These are phyloP conservation scores for Odontocolon sp. DNA, from an alignment of 2,888 invertebrate species.

Conservation along the genomic window DNA sequence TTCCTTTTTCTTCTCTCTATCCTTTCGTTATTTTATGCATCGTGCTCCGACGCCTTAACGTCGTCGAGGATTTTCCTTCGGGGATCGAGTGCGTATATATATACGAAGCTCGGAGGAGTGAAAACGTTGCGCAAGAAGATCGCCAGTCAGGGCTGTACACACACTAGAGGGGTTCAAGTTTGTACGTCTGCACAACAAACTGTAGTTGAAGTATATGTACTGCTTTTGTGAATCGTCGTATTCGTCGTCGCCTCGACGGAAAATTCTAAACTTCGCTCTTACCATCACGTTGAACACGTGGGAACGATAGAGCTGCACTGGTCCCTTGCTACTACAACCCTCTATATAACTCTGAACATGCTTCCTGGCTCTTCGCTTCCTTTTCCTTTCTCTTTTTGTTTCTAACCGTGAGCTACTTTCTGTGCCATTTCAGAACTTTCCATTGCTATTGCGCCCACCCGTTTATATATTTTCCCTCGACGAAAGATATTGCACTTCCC, in stretches of 20 bases:
- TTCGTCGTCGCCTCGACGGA: slow-evolving; percentile 24
- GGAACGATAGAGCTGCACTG: slow-evolving; percentile 15
- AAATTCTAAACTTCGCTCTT: slow-evolving; percentile 31
- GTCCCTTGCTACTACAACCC: slow-evolving; percentile 14
- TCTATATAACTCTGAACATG: not conserved
- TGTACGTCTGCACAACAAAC: not conserved
- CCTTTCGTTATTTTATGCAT: slow-evolving; percentile 38
- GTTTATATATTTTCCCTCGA: slow-evolving; percentile 13
- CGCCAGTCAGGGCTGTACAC: not conserved
- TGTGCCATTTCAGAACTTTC: slow-evolving; percentile 20
- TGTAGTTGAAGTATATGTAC: not conserved
- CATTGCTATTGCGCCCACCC: slow-evolving; percentile 5
- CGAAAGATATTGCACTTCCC: slow-evolving; percentile 37
- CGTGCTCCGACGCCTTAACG: slow-evolving; percentile 13
- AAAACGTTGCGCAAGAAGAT: not conserved
- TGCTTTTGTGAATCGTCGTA: slow-evolving; percentile 5
- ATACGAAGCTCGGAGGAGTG: not conserved
- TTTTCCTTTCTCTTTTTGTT: not conserved
- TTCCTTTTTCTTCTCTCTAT: slow-evolving; percentile 10
- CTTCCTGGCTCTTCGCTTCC: slow-evolving; percentile 7
- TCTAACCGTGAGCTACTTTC: not conserved
- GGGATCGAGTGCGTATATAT: slow-evolving; percentile 1
- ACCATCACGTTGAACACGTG: slow-evolving; percentile 15
- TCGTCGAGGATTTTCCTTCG: slow-evolving; percentile 38
- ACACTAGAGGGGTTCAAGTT: slow-evolving; percentile 22